A percentile compares a stretch with the other conserved stretches of the same genome.
Evolutionary conservation across 2,888 invertebrate species (phyloP).

Genomic region (Thecocarcelia acutangulata): DNA sequence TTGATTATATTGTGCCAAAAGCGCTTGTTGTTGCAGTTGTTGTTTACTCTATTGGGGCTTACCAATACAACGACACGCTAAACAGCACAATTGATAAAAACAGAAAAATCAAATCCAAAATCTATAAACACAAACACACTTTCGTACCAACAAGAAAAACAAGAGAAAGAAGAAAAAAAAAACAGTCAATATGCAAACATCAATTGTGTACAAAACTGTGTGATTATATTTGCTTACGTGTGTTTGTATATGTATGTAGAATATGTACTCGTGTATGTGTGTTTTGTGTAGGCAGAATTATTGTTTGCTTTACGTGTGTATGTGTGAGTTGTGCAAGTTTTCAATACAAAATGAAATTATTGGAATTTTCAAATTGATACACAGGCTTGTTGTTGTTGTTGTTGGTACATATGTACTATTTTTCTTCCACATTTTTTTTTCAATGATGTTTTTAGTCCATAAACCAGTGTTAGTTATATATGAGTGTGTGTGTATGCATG

Average conservation of each 20-base stretch:
- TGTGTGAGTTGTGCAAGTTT: slow-evolving; percentile 2
- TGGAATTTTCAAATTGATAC: slow-evolving; percentile 64
- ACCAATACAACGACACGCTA: slow-evolving; percentile 51
- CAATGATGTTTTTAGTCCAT: slow-evolving; percentile 31
- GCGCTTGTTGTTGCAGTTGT: slow-evolving; percentile 53
- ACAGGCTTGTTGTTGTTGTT: slow-evolving; percentile 39
- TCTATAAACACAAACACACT: background rate
- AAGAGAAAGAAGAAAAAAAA: background rate
- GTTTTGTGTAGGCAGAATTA: slow-evolving; percentile 23
- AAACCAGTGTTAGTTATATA: slow-evolving; percentile 17
- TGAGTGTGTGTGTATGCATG: background rate
- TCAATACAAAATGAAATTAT: slow-evolving; percentile 62
- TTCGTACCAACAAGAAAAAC: background rate
- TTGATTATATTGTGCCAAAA: slow-evolving; percentile 69
- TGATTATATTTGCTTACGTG: background rate
- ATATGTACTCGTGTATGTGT: background rate
- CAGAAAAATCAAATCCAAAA: slow-evolving; percentile 51
- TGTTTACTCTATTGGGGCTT: slow-evolving; percentile 67
- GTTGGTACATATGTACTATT: slow-evolving; percentile 6
- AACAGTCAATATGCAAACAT: slow-evolving; percentile 61
- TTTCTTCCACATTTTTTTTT: slow-evolving; percentile 10
- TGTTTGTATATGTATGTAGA: background rate
- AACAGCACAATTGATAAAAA: slow-evolving; percentile 55
- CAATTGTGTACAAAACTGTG: slow-evolving; percentile 35
- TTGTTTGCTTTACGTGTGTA: slow-evolving; percentile 42